Evolutionary conservation across 2,113 vertebrate genomes (phyloP).

Genomic region (Bolborhynchus lineola): DNA sequence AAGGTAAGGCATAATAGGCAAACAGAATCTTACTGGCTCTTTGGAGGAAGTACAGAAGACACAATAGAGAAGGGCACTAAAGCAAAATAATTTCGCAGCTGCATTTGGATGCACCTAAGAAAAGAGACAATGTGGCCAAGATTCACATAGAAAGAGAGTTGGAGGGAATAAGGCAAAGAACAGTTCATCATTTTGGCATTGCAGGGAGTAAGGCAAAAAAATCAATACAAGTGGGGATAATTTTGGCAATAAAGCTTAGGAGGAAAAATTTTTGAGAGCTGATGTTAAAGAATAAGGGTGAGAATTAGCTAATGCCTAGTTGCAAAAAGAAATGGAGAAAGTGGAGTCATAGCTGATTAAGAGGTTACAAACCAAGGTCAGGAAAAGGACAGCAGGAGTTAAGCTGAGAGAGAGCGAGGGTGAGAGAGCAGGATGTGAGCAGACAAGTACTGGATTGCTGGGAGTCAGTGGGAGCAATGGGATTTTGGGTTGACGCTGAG

Average conservation of each 20-base stretch:
- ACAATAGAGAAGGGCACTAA: neutral
- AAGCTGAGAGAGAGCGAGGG: neutral
- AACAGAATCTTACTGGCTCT: neutral
- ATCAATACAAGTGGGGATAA: accelerated
- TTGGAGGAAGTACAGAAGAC: neutral
- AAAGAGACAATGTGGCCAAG: neutral
- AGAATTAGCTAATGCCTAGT: neutral
- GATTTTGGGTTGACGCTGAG: neutral
- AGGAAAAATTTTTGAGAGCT: slow-evolving; percentile 15
- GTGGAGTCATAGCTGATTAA: neutral
- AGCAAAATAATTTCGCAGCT: neutral
- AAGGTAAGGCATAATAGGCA: neutral
- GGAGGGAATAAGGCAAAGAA: neutral
- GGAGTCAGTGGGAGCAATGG: neutral
- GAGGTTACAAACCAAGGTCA: neutral
- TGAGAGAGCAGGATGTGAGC: neutral
- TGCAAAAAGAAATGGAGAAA: neutral
- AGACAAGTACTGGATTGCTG: too few species aligned
- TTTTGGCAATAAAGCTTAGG: neutral
- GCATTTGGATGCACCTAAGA: neutral
- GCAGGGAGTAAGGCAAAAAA: neutral
- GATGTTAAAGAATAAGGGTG: neutral
- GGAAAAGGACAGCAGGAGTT: neutral
- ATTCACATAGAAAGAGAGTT: neutral
- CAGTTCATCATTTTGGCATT: neutral